These are phyloP conservation scores for Chloebia gouldiae DNA, from an alignment of 2,113 vertebrate species.

Conservation along the genomic window DNA sequence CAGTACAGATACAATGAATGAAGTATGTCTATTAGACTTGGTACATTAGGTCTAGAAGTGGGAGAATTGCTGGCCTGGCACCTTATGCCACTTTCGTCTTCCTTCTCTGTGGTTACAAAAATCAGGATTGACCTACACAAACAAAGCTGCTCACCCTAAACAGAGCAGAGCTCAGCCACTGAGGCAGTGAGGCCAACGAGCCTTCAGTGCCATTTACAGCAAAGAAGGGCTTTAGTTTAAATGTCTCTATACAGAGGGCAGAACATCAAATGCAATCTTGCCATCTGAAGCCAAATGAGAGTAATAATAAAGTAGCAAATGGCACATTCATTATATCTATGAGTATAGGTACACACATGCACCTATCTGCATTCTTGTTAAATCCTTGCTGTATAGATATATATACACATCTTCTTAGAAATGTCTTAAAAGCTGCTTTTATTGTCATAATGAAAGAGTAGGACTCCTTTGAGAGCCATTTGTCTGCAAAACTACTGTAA, in stretches of 20 bases:
- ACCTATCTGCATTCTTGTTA: neutral
- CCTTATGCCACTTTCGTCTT: neutral
- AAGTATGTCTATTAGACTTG: neutral
- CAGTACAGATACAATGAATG: neutral
- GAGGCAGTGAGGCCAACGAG: neutral
- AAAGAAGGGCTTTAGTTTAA: neutral
- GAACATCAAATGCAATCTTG: neutral
- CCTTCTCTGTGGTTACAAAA: constrained; percentile 8
- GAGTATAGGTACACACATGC: fast-evolving
- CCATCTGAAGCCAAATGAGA: neutral
- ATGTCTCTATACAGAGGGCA: neutral
- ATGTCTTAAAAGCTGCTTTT: constrained; percentile 6
- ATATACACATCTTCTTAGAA: neutral
- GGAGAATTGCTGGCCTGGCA: constrained; percentile 28
- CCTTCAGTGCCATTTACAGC: neutral
- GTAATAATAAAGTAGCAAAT: neutral
- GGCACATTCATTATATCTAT: neutral
- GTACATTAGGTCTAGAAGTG: neutral
- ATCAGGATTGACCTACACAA: neutral
- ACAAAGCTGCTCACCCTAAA: neutral
- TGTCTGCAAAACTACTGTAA: constrained; percentile 30
- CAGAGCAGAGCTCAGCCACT: neutral
- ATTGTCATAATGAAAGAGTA: neutral
- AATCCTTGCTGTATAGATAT: neutral
- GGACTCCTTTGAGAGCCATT: constrained; percentile 24